A percentile compares a stretch with the other conserved stretches of the same genome.
phyloP scores from a whole-genome alignment of 2,888 invertebrate species.

The Arenicola marina region DNA sequence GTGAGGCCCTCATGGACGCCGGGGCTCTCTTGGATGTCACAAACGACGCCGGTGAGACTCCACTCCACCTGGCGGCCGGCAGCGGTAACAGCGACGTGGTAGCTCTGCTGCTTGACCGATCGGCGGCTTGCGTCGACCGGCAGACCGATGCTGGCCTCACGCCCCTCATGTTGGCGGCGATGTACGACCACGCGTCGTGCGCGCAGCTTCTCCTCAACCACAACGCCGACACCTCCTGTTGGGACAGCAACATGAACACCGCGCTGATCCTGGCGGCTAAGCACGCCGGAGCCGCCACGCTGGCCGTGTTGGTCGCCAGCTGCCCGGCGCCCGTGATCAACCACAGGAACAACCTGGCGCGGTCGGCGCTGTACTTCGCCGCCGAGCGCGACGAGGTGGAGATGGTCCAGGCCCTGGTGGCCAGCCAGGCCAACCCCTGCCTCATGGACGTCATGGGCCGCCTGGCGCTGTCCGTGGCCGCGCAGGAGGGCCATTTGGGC shows the following conservation, averaged over 20 bases:
- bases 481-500: constrained; percentile 14
- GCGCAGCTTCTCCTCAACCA: constrained; percentile 42
- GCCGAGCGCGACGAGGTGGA: constrained; percentile 36
- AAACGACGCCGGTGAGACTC: constrained; percentile 34
- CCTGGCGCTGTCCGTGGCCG: constrained; percentile 17
- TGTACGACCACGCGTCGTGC: constrained; percentile 48
- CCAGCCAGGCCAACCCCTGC: constrained; percentile 3
- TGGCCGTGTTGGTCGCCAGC: too few species aligned
- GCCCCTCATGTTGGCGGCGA: constrained; percentile 57
- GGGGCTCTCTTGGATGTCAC: constrained; percentile 37
- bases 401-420: constrained; percentile 12
- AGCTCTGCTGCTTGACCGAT: constrained; percentile 8
- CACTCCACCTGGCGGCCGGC: too few species aligned
- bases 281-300: too few species aligned
- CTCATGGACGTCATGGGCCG: constrained; percentile 15
- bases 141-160: constrained; percentile 37
- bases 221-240: too few species aligned
- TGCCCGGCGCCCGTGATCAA: constrained; percentile 46
- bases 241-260: too few species aligned
- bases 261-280: too few species aligned
- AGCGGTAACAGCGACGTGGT: constrained; percentile 15
- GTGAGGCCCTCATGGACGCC: constrained; percentile 42
- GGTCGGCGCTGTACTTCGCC: constrained; percentile 51
- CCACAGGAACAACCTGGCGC: constrained; percentile 48
- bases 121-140: constrained; percentile 8